phyloP scores from a whole-genome alignment of 2,797 vertebrate genomes.

The Fistularia tabacaria region DNA sequence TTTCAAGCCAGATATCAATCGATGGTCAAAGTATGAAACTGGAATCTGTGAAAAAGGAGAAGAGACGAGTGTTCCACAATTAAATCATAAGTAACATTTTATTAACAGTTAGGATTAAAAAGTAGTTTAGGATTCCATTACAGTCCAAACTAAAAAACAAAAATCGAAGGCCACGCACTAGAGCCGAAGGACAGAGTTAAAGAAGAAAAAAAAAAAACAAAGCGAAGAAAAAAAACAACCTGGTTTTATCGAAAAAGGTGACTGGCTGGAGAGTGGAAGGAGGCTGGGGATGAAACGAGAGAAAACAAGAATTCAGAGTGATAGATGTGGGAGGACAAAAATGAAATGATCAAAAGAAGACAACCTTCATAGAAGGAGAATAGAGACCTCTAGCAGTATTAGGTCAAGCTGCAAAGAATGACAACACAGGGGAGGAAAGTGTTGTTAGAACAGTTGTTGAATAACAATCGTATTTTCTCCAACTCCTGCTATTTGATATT shows the following conservation, averaged over 20 bases:
- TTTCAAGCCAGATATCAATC: no score
- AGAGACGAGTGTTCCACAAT: background rate
- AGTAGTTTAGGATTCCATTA: constrained; percentile 58
- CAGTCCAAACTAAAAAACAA: constrained; percentile 58
- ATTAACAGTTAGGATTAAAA: constrained; percentile 71
- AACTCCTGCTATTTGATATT: constrained; percentile 27
- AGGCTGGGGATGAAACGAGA: constrained; percentile 14
- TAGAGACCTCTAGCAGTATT: constrained; percentile 47
- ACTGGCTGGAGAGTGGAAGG: no score
- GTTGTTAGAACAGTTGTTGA: constrained; percentile 35
- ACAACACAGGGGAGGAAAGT: constrained; percentile 30
- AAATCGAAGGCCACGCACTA: constrained; percentile 64
- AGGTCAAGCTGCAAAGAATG: constrained; percentile 41
- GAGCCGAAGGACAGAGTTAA: constrained; percentile 40
- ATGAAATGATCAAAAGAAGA: constrained; percentile 29
- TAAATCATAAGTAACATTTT: constrained; percentile 64
- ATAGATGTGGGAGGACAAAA: constrained; percentile 18
- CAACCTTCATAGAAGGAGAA: constrained; percentile 80
- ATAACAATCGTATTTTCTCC: constrained; percentile 13
- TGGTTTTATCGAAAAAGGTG: background rate
- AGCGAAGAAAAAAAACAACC: no score
- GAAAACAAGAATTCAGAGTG: constrained; percentile 3
- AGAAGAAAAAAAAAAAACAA: constrained; percentile 25
- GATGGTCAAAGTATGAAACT: no score
- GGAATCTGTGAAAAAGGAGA: background rate